Conservation (phyloP, 30 jellyfish, hydroid and myxozoan species). For the Phacellophora camtschatica region DNA sequence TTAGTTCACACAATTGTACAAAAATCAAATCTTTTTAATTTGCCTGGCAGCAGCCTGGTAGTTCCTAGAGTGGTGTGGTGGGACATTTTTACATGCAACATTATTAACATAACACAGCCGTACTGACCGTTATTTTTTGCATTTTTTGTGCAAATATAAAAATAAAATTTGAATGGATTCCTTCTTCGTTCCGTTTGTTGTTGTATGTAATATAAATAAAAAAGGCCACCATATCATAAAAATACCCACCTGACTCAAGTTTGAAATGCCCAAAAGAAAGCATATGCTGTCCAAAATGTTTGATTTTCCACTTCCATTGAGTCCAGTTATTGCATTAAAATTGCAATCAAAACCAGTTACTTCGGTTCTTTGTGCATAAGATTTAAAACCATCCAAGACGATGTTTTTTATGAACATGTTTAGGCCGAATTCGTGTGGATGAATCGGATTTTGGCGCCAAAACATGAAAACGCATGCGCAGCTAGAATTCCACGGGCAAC, state of each 20-base stretch:
- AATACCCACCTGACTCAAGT: slow-evolving; percentile 84
- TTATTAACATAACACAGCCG: too few species aligned
- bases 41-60: too few species aligned
- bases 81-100: too few species aligned
- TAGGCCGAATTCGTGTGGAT: slow-evolving; percentile 7
- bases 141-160: too few species aligned
- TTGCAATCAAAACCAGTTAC: slow-evolving; percentile 85
- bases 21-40: too few species aligned
- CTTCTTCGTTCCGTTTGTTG: too few species aligned
- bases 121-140: too few species aligned
- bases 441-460: slow-evolving; percentile 76
- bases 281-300: slow-evolving; percentile 92
- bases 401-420: slow-evolving; percentile 74
- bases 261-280: slow-evolving; percentile 90
- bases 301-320: slow-evolving; percentile 98
- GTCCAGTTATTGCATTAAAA: slow-evolving; percentile 95
- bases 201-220: too few species aligned
- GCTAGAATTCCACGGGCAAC: background rate
- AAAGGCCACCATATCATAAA: too few species aligned
- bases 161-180: too few species aligned
- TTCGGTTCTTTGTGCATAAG: slow-evolving; percentile 95
- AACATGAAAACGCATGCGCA: slow-evolving; percentile 47
- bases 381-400: slow-evolving; percentile 92
- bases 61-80: too few species aligned
- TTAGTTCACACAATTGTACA: too few species aligned